phyloP scores from a whole-genome alignment of 2,888 invertebrate species.

The Calliphora vomitoria region DNA sequence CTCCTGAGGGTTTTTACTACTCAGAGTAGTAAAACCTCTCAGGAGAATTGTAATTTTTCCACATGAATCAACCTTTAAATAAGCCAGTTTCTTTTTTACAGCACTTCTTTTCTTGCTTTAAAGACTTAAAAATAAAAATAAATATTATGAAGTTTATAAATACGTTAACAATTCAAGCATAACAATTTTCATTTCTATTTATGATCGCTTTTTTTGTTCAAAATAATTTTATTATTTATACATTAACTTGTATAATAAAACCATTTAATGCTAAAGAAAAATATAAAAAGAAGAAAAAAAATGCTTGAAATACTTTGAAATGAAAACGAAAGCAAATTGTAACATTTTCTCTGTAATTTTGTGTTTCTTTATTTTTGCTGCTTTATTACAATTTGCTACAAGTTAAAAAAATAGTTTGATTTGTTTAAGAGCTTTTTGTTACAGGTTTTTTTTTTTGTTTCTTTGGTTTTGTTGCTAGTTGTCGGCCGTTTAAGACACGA shows the following conservation, averaged over 20 bases:
- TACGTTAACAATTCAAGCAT: constrained; percentile 56
- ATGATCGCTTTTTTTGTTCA: constrained; percentile 7
- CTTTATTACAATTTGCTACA: no score
- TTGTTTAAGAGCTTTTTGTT: constrained; percentile 31
- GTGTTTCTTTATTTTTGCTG: not conserved
- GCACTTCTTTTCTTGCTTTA: not conserved
- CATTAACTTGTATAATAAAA: constrained; percentile 58
- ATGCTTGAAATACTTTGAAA: constrained; percentile 32
- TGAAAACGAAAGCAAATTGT: constrained; percentile 71
- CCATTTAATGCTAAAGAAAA: constrained; percentile 30
- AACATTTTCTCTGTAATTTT: constrained; percentile 62
- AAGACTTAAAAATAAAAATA: not conserved
- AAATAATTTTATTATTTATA: constrained; percentile 23
- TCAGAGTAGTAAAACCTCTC: no score
- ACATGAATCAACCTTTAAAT: no score
- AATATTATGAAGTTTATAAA: constrained; percentile 34
- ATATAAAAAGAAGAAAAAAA: constrained; percentile 16
- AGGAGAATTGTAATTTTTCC: no score
- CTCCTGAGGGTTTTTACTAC: no score
- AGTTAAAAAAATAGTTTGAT: not conserved
- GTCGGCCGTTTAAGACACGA: constrained; percentile 31
- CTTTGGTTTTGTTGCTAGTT: no score
- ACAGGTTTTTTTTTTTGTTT: constrained; percentile 29
- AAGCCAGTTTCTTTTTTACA: no score
- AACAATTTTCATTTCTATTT: constrained; percentile 58